These are phyloP conservation scores for Zaprionus inermis DNA, from an alignment of 1,140 invertebrate species.

Conservation along the genomic window DNA sequence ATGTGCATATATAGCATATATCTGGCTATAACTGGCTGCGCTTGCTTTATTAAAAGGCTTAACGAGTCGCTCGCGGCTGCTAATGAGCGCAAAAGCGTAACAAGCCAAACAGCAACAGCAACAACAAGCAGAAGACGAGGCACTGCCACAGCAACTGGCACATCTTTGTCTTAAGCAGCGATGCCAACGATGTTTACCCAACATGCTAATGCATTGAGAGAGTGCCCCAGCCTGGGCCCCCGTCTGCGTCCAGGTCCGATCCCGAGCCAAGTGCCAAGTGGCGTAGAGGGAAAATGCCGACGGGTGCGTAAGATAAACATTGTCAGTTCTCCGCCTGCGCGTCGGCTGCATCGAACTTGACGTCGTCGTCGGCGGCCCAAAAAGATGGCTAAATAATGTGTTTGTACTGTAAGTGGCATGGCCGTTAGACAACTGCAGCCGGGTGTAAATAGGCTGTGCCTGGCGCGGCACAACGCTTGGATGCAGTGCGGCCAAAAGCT, in stretches of 20 bases:
- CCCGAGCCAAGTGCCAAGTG: slow-evolving; percentile 19
- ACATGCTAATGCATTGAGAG: slow-evolving; percentile 76
- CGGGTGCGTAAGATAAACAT: slow-evolving; percentile 83
- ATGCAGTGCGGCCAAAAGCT: slow-evolving; percentile 47
- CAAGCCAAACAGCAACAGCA: slow-evolving; percentile 45
- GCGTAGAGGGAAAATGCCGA: slow-evolving; percentile 65
- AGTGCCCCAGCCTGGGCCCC: slow-evolving; percentile 23
- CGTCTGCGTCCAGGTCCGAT: too few relatives aligned
- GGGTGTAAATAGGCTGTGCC: slow-evolving; percentile 71
- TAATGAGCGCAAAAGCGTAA: slow-evolving; percentile 83
- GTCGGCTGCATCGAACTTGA: slow-evolving; percentile 11
- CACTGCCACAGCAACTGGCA: slow-evolving; percentile 6
- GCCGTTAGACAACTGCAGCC: slow-evolving; percentile 57
- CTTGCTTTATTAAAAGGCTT: slow-evolving; percentile 84
- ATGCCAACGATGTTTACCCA: slow-evolving; percentile 75
- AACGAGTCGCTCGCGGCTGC: slow-evolving; percentile 66
- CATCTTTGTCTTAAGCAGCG: slow-evolving; percentile 74
- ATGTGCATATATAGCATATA: slow-evolving; percentile 5
- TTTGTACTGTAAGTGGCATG: slow-evolving; percentile 77
- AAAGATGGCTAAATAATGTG: slow-evolving; percentile 83
- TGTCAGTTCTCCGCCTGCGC: slow-evolving; percentile 22
- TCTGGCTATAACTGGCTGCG: slow-evolving; percentile 2
- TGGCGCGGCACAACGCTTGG: slow-evolving; percentile 10
- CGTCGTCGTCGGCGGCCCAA: slow-evolving; percentile 63
- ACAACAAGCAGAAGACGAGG: slow-evolving; percentile 27